Base-by-base conservation (phyloP, 2,888 invertebrate species). In the Dinocampus coccinellae region DNA sequence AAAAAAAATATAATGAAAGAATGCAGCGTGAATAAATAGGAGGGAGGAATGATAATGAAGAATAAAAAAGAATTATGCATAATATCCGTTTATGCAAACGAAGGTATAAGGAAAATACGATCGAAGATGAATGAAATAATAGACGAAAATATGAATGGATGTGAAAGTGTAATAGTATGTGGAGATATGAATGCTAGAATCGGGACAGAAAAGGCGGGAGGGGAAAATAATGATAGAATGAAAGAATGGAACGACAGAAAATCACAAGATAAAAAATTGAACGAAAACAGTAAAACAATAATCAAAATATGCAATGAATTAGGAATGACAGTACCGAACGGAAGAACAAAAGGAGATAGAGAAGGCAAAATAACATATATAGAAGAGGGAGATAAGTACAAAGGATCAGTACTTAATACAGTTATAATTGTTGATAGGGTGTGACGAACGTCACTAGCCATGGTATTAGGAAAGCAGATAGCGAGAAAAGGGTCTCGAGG, bases 151-250 rank as follows among this genome's bases (percentile, higher is more conserved):
- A 29, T 29, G 29, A 29, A 4, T 4, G 29, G 7, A 7, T 29
- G 29, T 29, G 29, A 29, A 1, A 20, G 16, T 1, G 22, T 73
- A 36, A 47, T 70, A n/a, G 52, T 70, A 11, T 47, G 36, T 3
- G 73, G 73, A 16, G 67, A 70, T 36, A 13, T 63, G 4, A 73
- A 73, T n/a, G 70, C 67, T 3, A 72, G 63, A 20, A 72, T 72
- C 3, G 72, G 67, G 0, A 4, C 20, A 0, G 47, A 61, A 4
- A 42, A 64, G 11, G 70, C 58, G 0, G 26, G 3, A n/a, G n/a
- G n/a, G n/a, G n/a, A n/a, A n/a, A n/a, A n/a, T n/a, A n/a, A n/a
- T n/a, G n/a, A n/a, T n/a, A n/a, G n/a, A n/a, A n/a, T n/a, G n/a
- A n/a, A n/a, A n/a, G n/a, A n/a, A n/a, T n/a, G n/a, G 22, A 11